Evolutionary conservation across 2,797 vertebrate genomes (phyloP).

Genomic region (Fistularia commersonii): DNA sequence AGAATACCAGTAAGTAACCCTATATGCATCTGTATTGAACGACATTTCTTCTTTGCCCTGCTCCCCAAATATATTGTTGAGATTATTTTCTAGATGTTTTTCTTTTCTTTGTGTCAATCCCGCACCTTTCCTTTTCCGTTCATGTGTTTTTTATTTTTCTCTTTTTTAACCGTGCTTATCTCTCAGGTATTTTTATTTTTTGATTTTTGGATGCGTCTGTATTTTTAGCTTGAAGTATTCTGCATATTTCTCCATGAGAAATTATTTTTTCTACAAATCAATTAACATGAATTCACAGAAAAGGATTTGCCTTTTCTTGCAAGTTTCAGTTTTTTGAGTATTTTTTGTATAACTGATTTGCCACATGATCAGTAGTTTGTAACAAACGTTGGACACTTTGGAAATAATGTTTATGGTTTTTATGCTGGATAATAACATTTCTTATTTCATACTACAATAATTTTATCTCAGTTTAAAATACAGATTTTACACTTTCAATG

Average conservation of each 20-base stretch:
- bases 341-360: conserved; percentile 29
- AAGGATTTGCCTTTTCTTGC: conserved; percentile 51
- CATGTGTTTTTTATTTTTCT: conserved; percentile 50
- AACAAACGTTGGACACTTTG: conserved; percentile 7
- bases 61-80: conserved; percentile 46
- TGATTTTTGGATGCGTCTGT: conserved; percentile 55
- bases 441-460: too few species aligned
- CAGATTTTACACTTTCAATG: too few species aligned
- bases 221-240: conserved; percentile 39
- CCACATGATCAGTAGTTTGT: conserved; percentile 16
- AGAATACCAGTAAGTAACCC: conserved; percentile 77
- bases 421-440: neutral
- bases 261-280: conserved; percentile 34
- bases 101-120: too few species aligned
- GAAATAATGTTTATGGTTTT: neutral
- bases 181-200: conserved; percentile 41
- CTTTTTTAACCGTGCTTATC: conserved; percentile 51
- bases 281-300: conserved; percentile 44
- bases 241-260: conserved; percentile 40
- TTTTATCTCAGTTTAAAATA: too few species aligned
- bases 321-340: conserved; percentile 31
- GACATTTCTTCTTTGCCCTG: conserved; percentile 46
- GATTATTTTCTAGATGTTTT: conserved; percentile 43
- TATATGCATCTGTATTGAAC: conserved; percentile 70
- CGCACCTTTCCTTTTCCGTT: conserved; percentile 44